Evolutionary conservation across 2,888 invertebrate genomes (phyloP), one percentile per base, ranked within the genome.

Genomic region (Phengaris alcon): DNA sequence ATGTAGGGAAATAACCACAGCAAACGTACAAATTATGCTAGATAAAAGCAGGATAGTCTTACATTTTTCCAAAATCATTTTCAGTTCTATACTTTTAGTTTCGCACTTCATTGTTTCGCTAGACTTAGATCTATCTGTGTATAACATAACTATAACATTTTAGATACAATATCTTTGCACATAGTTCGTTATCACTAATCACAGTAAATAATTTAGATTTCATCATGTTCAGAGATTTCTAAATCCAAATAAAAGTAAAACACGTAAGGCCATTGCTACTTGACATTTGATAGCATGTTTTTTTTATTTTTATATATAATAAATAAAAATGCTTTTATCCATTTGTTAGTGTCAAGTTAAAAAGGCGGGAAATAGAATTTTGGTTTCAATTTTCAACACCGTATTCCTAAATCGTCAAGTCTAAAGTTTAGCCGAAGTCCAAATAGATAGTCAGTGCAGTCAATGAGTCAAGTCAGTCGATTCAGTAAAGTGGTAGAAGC

Each of bases 41-140:
- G 93, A 91, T 55, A 91, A 82, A 83, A 93, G 84, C 76, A 93
- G 76, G 82, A 91, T 86, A 59, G 91, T 87, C 89, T 89, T 93
- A 86, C 90, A 93, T 79, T 85, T 86, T 81, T 91, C 92, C 79
- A 88, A 76, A 76, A 91, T 85, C 90, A 91, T 90, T 88, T 90
- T 92, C 46, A 88, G 81, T 75, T 86, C 83, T 75, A 88, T 84
- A 82, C 85, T 83, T 77, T 85, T 85, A 51, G 80, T 82, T 80
- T 82, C 82, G 79, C 85, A 87, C 86, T 88, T 87, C 91, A 91
- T 93, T 76, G 82, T 87, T 84, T 88, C 86, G 69, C 84, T 78
- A 81, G 87, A 82, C 52, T 81, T 82, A 57, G 84, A 79, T 77
- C 88, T 91, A 89, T 88, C 90, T 90, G 91, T 85, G 80, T 90